Evolutionary conservation across 2,888 invertebrate genomes (phyloP).

Genomic region (Acleris emargana): DNA sequence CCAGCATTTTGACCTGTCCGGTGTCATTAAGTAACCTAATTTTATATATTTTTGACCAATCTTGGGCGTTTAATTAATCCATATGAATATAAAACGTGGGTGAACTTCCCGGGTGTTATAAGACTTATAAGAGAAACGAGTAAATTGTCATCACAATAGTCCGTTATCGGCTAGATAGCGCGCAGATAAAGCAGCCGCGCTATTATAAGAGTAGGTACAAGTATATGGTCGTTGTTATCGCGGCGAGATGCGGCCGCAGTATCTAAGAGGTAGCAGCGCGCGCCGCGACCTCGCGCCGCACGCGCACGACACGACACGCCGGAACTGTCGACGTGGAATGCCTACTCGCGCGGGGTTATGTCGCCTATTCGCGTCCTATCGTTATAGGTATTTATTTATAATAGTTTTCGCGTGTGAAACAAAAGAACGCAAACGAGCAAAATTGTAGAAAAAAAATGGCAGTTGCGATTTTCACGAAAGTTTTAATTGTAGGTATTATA

Average conservation of each 20-base stretch:
- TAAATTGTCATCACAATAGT: conserved; percentile 3
- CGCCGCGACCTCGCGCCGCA: too few relatives aligned
- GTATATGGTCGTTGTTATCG: conserved; percentile 3
- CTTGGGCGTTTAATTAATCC: neutral
- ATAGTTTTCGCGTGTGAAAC: too few relatives aligned
- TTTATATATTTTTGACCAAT: too few relatives aligned
- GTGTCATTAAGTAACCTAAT: too few relatives aligned
- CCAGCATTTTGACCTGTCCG: too few relatives aligned
- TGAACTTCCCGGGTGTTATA: conserved; percentile 3
- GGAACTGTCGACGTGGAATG: neutral
- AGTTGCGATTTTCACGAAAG: too few relatives aligned
- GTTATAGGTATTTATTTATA: too few relatives aligned
- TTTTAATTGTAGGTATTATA: too few relatives aligned
- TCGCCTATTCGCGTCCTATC: too few relatives aligned
- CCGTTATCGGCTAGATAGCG: conserved; percentile 15
- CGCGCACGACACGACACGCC: neutral
- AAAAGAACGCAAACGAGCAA: too few relatives aligned
- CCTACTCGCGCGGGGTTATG: neutral
- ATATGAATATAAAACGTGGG: neutral
- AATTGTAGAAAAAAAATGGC: too few relatives aligned
- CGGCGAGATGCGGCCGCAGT: neutral
- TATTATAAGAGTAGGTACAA: conserved; percentile 3
- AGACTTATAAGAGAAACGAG: neutral
- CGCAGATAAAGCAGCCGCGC: conserved; percentile 14
- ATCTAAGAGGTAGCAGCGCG: neutral